These are phyloP conservation scores for Alca torda DNA, from an alignment of 2,797 vertebrate genomes.

Conservation along the genomic window DNA sequence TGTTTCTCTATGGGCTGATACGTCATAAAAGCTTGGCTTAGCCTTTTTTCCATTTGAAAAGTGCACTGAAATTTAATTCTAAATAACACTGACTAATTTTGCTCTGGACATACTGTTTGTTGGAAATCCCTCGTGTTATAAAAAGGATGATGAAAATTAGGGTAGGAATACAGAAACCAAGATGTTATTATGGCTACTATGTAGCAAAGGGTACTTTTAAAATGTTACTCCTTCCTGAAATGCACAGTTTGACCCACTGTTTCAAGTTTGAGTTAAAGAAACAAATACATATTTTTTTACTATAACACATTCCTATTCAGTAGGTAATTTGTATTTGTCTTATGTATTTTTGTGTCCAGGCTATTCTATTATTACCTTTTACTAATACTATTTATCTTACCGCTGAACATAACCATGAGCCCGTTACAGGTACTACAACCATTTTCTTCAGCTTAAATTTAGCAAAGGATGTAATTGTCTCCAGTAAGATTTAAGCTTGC, in stretches of 20 bases:
- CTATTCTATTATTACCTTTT: background rate
- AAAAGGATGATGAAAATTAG: background rate
- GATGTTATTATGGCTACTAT: background rate
- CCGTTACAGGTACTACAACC: background rate
- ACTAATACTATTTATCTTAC: background rate
- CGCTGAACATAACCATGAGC: background rate
- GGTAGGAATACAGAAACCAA: background rate
- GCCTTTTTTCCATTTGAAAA: background rate
- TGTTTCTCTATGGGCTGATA: background rate
- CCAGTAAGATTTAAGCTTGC: conserved; percentile 28
- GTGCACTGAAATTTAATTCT: background rate
- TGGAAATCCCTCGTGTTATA: background rate
- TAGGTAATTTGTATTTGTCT: background rate
- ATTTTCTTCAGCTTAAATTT: conserved; percentile 6
- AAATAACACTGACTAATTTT: background rate
- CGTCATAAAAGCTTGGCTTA: background rate
- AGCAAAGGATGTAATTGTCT: background rate
- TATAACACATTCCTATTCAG: background rate
- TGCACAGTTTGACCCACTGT: background rate
- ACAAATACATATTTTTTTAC: background rate
- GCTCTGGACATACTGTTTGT: background rate
- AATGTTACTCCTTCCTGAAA: background rate
- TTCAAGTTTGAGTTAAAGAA: background rate
- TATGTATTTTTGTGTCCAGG: background rate
- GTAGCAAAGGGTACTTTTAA: background rate